A percentile compares a stretch with the other conserved stretches of the same genome.
Evolutionary conservation across 2,113 vertebrate species (phyloP).

Genomic region (Cervus canadensis): DNA sequence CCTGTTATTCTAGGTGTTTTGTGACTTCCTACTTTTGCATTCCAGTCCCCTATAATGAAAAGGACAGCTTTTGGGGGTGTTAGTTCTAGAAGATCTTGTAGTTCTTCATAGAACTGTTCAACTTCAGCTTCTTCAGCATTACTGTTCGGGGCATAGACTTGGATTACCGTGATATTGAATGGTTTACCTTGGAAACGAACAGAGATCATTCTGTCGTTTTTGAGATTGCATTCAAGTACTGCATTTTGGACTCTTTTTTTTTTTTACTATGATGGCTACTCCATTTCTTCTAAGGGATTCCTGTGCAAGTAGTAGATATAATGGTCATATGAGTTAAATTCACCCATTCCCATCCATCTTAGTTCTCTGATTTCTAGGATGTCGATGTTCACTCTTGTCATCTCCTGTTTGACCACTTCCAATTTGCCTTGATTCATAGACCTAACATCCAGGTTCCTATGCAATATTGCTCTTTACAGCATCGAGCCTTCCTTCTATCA

Average conservation of each 20-base stretch:
- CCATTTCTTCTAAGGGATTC: neutral
- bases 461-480: neutral
- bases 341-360: neutral
- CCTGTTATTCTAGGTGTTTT: no score
- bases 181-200: no score
- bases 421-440: neutral
- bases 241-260: neutral
- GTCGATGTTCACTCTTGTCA: neutral
- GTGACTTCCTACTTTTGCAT: no score
- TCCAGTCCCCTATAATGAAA: no score
- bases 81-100: no score
- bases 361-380: neutral
- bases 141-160: no score
- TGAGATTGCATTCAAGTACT: no score
- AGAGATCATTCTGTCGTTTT: no score
- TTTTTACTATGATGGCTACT: neutral
- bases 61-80: no score
- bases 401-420: neutral
- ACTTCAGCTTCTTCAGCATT: no score
- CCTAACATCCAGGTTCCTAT: neutral
- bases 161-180: no score
- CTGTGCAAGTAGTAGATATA: neutral
- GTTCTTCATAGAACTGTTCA: no score
- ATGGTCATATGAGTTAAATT: neutral
- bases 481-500: neutral